Conservation (phyloP, 2,113 vertebrate genomes). For the Carettochelys insculpta region DNA sequence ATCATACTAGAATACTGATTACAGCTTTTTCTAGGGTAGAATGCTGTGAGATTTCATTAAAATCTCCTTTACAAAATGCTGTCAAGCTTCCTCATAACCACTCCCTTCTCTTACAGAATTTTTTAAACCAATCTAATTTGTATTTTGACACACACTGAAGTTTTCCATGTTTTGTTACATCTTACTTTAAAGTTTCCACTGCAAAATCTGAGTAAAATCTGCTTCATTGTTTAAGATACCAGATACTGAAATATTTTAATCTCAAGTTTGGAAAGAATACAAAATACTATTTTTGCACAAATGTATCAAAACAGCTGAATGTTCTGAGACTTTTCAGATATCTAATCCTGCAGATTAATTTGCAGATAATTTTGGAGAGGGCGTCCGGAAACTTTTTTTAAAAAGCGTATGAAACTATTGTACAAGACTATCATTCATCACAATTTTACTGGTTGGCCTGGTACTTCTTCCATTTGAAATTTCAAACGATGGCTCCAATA, state of each 20-base stretch:
- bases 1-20: neutral
- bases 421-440: neutral
- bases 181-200: no score
- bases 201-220: neutral
- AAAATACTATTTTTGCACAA: neutral
- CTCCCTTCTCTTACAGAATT: neutral
- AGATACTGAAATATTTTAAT: neutral
- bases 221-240: neutral
- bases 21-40: neutral
- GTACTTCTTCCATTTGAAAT: neutral
- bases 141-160: neutral
- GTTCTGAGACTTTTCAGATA: neutral
- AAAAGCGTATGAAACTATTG: no score
- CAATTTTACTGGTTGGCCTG: neutral
- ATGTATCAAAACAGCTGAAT: no score
- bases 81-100: neutral
- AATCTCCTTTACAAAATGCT: neutral
- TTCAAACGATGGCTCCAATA: neutral
- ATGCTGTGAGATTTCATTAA: neutral
- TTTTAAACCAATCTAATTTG: no score
- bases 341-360: neutral
- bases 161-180: neutral
- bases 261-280: neutral
- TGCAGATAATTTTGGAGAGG: neutral
- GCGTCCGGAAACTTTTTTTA: neutral